Base-by-base conservation (phyloP, 1,140 invertebrate species). In the Oryzaephilus surinamensis region DNA sequence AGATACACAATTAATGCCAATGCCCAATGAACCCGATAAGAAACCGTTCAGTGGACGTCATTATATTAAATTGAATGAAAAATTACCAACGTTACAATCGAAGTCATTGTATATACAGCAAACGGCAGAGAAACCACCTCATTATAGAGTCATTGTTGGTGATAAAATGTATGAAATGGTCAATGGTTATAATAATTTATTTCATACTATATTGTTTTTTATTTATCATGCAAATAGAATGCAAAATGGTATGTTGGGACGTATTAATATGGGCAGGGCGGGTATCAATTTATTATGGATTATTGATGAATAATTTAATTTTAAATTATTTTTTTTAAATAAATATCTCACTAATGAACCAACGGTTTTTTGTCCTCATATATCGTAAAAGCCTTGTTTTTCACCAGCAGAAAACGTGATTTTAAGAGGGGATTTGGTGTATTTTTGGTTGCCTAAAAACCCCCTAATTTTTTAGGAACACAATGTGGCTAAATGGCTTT, bases 211-310 rank as follows among this genome's bases (percentile, higher is more conserved):
- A 4, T 60, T 89, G 19, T 67, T 88, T 30, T 89, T 90, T 60
- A 59, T 90, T 0, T 76, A 87, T 55, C 74, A 77, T 41, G 73
- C 88, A 18, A 83, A 81, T 41, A 71, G 69, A 4, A 74, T 78
- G 51, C 75, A 85, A 52, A 73, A 83, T 52, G 81, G 83, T 19
- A 81, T 84, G 69, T 61, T 89, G 14, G 82, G 83, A 43, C 67
- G 80, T 45, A 75, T 87, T 0, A 86, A 84, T 62, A 61, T 87
- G 20, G 84, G 83, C 38, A 71, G 73, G 53, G 82, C 80, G 29
- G 84, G 84, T 39, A 65, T 87, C 13, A 87, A 87, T 56, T 72
- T 87, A 43, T 58, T 87, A 32, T 85, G 82, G 77, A 75, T 85
- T 12, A 74, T 85, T 19, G 53, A 45, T 11, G 20, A 21, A 13